Percentiles rank a stretch among this genome's conserved stretches.
phyloP scores from a whole-genome alignment of 2,113 vertebrate species.

The Dunckerocampus dactyliophorus region DNA sequence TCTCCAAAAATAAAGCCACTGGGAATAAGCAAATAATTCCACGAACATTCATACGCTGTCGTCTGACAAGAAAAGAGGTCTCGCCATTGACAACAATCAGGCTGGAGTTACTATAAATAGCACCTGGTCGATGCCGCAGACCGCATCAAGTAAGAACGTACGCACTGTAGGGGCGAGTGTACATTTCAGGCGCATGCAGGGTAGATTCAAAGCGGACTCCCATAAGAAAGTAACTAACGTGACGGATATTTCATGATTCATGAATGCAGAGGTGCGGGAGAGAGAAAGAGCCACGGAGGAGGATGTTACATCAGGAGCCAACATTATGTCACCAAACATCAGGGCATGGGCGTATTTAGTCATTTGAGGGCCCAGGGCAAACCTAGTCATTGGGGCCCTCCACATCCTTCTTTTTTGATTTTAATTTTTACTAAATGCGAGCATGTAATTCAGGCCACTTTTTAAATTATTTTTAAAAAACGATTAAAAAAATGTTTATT shows the following conservation, averaged over 20 bases:
- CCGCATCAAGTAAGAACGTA: constrained; percentile 2
- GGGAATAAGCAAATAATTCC: neutral
- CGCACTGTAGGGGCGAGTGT: neutral
- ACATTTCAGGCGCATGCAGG: neutral
- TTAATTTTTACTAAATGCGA: too few relatives aligned
- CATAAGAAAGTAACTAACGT: constrained; percentile 32
- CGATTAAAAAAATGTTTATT: too few relatives aligned
- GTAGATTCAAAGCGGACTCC: neutral
- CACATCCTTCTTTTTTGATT: too few relatives aligned
- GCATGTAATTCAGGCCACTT: too few relatives aligned
- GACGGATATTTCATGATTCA: constrained; percentile 45
- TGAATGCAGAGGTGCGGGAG: constrained; percentile 43
- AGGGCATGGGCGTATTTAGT: too few relatives aligned
- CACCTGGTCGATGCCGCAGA: constrained; percentile 16
- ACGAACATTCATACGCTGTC: neutral
- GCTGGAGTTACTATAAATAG: constrained; percentile 39
- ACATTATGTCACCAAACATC: constrained; percentile 34
- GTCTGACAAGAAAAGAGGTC: constrained; percentile 10
- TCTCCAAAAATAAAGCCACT: constrained; percentile 24
- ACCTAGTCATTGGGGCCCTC: too few relatives aligned
- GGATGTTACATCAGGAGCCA: constrained; percentile 35
- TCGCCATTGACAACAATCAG: constrained; percentile 30
- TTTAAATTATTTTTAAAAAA: too few relatives aligned
- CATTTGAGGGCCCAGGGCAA: too few relatives aligned
- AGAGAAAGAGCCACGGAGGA: constrained; percentile 31